Conservation (phyloP, 2,797 vertebrate species). For the Gallinago stenura region DNA sequence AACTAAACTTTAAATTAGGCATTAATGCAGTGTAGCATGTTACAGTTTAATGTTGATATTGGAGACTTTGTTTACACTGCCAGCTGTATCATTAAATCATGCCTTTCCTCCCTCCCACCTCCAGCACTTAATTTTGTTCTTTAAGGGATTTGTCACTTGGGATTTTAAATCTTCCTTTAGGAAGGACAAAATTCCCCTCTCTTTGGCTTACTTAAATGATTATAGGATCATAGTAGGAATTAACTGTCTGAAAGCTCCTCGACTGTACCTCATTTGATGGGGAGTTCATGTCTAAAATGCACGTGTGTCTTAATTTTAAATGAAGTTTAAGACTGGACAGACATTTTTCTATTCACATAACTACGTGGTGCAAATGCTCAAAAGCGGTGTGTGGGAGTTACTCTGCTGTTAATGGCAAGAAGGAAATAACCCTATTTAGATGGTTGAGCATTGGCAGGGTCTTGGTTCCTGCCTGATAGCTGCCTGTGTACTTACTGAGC, state of each 20-base stretch:
- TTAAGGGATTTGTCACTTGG: slow-evolving; percentile 17
- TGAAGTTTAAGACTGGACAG: neutral
- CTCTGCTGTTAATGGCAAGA: neutral
- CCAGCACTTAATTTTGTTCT: slow-evolving; percentile 7
- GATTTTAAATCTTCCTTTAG: slow-evolving; percentile 36
- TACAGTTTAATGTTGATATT: neutral
- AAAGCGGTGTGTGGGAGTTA: neutral
- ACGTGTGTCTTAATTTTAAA: neutral
- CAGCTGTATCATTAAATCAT: slow-evolving; percentile 33
- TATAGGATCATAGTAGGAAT: neutral
- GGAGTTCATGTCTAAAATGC: neutral
- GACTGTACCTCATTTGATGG: neutral
- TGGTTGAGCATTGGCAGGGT: neutral
- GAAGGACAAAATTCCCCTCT: neutral
- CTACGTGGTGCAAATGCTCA: neutral
- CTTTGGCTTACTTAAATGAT: slow-evolving; percentile 18
- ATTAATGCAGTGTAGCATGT: neutral
- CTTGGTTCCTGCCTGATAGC: neutral
- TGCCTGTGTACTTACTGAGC: neutral
- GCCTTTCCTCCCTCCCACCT: neutral
- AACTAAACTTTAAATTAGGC: slow-evolving; percentile 26
- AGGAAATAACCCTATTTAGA: neutral
- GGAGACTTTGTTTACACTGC: slow-evolving; percentile 45
- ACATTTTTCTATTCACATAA: neutral
- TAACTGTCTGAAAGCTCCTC: neutral